Evolutionary conservation across 2,888 invertebrate genomes (phyloP).

Genomic region (Lydus trimaculatus): DNA sequence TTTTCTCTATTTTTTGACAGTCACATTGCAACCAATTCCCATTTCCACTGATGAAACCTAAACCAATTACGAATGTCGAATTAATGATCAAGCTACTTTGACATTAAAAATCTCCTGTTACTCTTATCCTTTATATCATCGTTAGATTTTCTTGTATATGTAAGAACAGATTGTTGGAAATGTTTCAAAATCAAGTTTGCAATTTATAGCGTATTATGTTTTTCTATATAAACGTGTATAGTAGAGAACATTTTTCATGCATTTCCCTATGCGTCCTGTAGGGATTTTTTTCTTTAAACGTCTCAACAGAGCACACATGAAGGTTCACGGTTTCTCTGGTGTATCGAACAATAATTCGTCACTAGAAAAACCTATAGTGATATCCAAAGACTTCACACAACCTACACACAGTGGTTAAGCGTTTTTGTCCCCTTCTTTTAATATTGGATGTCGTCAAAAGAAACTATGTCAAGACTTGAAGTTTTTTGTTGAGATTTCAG

Average conservation of each 20-base stretch:
- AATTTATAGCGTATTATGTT: slow-evolving; percentile 28
- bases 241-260: slow-evolving; percentile 37
- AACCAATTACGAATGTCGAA: slow-evolving; percentile 14
- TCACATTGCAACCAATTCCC: slow-evolving; percentile 13
- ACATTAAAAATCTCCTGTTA: background rate
- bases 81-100: slow-evolving; percentile 3
- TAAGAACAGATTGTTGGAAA: background rate
- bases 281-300: slow-evolving; percentile 35
- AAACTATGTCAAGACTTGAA: background rate
- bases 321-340: slow-evolving; percentile 37
- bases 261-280: slow-evolving; percentile 28
- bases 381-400: background rate
- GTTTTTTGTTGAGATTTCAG: background rate
- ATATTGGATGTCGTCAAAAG: background rate
- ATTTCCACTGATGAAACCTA: slow-evolving; percentile 16
- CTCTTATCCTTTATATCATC: background rate
- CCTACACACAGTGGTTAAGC: background rate
- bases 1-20: slow-evolving; percentile 26
- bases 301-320: slow-evolving; percentile 26
- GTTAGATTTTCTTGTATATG: background rate
- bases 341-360: slow-evolving; percentile 48
- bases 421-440: background rate
- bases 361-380: slow-evolving; percentile 19
- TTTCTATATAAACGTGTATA: slow-evolving; percentile 29
- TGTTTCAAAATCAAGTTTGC: background rate